phyloP scores from a whole-genome alignment of 2,113 vertebrate species.

The Sapajus apella region DNA sequence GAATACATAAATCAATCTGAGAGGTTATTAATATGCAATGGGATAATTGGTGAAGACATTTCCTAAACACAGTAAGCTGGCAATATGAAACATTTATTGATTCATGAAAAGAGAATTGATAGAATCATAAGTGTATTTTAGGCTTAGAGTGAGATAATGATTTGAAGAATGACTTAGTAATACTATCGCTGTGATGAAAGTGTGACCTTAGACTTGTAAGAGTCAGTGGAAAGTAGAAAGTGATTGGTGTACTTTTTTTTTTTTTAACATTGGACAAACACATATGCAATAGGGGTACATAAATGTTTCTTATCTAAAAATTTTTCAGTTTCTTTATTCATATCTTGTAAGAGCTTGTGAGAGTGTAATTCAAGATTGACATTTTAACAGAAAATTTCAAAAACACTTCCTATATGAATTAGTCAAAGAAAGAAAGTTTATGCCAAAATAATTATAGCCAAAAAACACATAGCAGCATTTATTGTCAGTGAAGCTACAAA shows the following conservation, averaged over 20 bases:
- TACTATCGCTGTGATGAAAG: neutral
- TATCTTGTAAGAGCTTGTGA: neutral
- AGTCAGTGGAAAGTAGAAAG: neutral
- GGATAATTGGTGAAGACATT: neutral
- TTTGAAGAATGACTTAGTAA: neutral
- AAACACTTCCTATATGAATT: neutral
- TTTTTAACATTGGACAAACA: neutral
- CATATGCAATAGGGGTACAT: neutral
- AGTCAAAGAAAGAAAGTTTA: neutral
- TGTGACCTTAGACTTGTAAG: neutral
- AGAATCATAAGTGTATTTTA: neutral
- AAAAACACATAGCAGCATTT: neutral
- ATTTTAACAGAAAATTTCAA: neutral
- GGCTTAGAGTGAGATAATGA: neutral
- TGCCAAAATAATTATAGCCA: neutral
- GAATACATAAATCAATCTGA: neutral
- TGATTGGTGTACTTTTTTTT: neutral
- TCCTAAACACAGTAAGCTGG: neutral
- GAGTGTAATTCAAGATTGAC: neutral
- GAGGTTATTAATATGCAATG: neutral
- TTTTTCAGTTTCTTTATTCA: neutral
- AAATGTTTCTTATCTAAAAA: neutral
- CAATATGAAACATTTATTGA: neutral
- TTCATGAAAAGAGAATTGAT: neutral
- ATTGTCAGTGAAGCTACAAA: neutral